A percentile compares a stretch with the other conserved stretches of the same genome.
Evolutionary conservation across 1,140 invertebrate genomes (phyloP).

Genomic region (Zaprionus taronus): DNA sequence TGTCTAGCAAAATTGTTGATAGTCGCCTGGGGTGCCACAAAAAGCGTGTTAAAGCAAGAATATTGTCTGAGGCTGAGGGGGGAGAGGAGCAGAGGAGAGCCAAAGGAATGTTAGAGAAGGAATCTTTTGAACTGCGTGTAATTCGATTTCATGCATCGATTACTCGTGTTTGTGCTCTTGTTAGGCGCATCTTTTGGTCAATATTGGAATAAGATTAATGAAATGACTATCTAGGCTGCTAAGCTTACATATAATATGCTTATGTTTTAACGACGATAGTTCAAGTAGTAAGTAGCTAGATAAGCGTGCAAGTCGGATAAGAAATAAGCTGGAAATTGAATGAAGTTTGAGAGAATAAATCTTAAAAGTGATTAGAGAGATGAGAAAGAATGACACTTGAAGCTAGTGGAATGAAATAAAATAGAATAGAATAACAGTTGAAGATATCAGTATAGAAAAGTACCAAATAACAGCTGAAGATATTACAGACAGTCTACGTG

Average conservation of each 20-base stretch:
- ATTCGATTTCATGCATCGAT: constrained; percentile 52
- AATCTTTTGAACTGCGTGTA: constrained; percentile 25
- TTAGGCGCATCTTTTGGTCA: constrained; percentile 1
- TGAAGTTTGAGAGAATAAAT: too few species aligned
- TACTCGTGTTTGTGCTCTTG: constrained; percentile 17
- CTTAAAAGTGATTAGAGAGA: too few species aligned
- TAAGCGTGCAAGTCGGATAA: background rate
- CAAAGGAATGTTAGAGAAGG: background rate
- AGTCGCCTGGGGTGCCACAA: constrained; percentile 52
- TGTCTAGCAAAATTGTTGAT: constrained; percentile 75
- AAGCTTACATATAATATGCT: background rate
- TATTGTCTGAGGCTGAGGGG: background rate
- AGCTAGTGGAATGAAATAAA: too few species aligned
- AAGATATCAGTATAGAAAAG: too few species aligned
- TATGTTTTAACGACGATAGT: background rate
- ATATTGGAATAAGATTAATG: constrained; percentile 20
- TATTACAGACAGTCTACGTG: too few species aligned
- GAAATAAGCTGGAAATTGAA: too few species aligned
- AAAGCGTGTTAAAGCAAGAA: constrained; percentile 27
- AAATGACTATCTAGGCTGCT: constrained; percentile 4
- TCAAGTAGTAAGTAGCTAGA: background rate
- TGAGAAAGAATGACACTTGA: too few species aligned
- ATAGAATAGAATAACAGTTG: too few species aligned
- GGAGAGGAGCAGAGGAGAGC: background rate
- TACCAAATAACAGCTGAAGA: too few species aligned